Conservation (phyloP, 2,797 vertebrate species). For the Botia kubotai region DNA sequence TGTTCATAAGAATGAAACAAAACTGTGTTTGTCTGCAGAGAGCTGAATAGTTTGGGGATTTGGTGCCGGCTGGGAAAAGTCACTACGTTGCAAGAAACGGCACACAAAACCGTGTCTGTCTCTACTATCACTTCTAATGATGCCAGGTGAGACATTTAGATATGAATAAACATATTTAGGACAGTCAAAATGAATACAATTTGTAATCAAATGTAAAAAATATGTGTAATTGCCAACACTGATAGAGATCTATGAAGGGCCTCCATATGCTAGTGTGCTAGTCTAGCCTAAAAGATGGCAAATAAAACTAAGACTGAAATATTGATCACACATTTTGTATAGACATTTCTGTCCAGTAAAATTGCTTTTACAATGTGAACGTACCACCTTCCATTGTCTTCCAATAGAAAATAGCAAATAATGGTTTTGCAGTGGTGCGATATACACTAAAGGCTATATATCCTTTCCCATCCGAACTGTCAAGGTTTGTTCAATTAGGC, state of each 20-base stretch:
- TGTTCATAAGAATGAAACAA: neutral
- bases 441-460: neutral
- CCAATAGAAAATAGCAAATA: neutral
- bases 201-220: constrained; percentile 33
- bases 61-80: constrained; percentile 88
- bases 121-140: constrained; percentile 73
- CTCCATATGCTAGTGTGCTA: too few species aligned
- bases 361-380: neutral
- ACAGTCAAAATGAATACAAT: neutral
- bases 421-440: too few species aligned
- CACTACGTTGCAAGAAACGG: constrained; percentile 74
- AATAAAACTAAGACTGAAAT: neutral
- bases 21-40: constrained; percentile 74
- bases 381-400: neutral
- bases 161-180: too few species aligned
- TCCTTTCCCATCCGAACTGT: neutral
- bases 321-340: too few species aligned
- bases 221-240: neutral
- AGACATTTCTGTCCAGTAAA: neutral
- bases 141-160: constrained; percentile 56
- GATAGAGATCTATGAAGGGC: neutral
- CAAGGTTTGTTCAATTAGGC: neutral
- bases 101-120: constrained; percentile 59
- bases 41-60: constrained; percentile 90
- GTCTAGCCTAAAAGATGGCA: too few species aligned